Evolutionary conservation across 2,888 invertebrate species (phyloP), one percentile per base, ranked within the genome.

Genomic region (Tribolium freemani): DNA sequence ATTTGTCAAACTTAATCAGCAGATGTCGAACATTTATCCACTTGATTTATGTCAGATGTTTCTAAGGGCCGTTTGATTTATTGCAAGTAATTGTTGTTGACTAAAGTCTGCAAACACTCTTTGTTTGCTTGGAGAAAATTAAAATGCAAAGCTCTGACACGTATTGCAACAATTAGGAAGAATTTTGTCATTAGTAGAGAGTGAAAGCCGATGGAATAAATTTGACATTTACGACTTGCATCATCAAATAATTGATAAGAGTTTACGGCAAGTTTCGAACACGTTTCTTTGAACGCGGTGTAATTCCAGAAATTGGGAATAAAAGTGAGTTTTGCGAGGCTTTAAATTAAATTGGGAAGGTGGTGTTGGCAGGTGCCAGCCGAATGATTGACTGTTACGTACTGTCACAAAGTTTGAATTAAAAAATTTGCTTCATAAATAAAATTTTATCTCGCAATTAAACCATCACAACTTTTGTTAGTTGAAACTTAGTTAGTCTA

Each of bases 1-100:
- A 69, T 69, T 69, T 69, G 69, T 69, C 69, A 69, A 58, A 69
- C 51, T 69, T 69, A 69, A 69, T 58, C 69, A 67, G 67, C 57
- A 67, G 58, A 69, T 69, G 69, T 69, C 69, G 69, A 69, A 69
- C 58, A 45, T 69, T 69, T 69, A 58, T 58, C 60, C 58, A 58
- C 58, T 58, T 60, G 69, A 69, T 69, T 69, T 69, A 60, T 69
- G 60, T 69, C 69, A 58, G 69, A 69, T 69, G 53, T 69, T 67
- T 38, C 69, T 68, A 60, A 60, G 69, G 69, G 54, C 48, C 20
- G 53, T 16, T 50, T 70, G 69, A 70, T 70, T 70, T 70, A 70
- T 70, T 10, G 63, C 11, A 45, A 30, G 53, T 63, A 63, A 70
- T 70, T 70, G 45, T 69, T 69, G 60, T 60, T 61, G 69, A 69